Evolutionary conservation across 2,888 invertebrate species (phyloP).

Genomic region (Nephrotoma flavescens): DNA sequence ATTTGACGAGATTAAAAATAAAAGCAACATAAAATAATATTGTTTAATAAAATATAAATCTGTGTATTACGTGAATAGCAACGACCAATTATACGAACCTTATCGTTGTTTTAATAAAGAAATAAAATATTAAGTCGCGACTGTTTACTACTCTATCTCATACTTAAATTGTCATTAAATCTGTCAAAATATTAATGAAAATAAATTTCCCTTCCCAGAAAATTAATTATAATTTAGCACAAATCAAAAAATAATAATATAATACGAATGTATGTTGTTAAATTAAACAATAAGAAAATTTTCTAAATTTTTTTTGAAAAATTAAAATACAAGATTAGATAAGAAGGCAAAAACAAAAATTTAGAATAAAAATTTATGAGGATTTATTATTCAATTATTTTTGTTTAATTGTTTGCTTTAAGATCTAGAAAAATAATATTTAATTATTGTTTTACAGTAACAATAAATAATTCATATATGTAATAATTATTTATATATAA

Average conservation of each 20-base stretch:
- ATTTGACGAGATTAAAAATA: background rate
- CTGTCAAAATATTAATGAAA: background rate
- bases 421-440: background rate
- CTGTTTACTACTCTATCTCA: background rate
- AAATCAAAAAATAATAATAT: background rate
- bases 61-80: background rate
- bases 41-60: background rate
- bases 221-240: background rate
- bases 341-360: background rate
- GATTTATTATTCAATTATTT: background rate
- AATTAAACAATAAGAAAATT: background rate
- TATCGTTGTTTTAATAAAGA: background rate
- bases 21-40: background rate
- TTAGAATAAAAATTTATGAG: background rate
- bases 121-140: background rate
- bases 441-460: background rate
- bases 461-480: background rate
- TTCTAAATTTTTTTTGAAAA: background rate
- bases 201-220: background rate
- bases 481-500: background rate
- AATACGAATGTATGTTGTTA: background rate
- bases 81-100: background rate
- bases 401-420: background rate
- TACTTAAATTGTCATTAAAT: background rate
- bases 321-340: background rate